A percentile compares a stretch with the other conserved stretches of the same genome.
Conservation (phyloP, 37 sponge, comb jelly and placozoan genomes). For the Spongilla lacustris region DNA sequence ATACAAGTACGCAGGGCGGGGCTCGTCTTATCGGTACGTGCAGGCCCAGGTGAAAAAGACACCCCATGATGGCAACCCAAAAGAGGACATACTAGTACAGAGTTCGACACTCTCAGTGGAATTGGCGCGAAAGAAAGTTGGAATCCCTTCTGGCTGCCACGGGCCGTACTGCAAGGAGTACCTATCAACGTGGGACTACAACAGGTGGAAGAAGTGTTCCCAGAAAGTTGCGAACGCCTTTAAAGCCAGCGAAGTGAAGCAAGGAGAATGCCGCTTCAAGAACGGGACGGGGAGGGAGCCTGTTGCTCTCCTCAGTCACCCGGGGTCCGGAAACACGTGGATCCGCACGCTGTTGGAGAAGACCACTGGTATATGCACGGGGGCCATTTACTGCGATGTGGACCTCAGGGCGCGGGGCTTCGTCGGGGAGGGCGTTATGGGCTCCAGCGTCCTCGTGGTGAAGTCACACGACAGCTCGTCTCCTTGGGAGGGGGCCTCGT, state of each 20-base stretch:
- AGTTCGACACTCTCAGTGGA: background rate
- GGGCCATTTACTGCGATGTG: slow-evolving; percentile 51
- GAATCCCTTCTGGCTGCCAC: background rate
- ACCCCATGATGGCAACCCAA: background rate
- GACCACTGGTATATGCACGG: slow-evolving; percentile 57
- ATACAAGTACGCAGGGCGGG: background rate
- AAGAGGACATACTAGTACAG: background rate
- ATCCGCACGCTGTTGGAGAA: slow-evolving; percentile 48
- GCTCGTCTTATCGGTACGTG: background rate
- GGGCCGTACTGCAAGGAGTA: background rate
- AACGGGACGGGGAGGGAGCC: slow-evolving; percentile 14
- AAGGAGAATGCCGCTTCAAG: slow-evolving; percentile 35
- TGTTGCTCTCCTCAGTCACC: slow-evolving; percentile 54
- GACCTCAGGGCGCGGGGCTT: slow-evolving; percentile 27
- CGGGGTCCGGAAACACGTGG: slow-evolving; percentile 76
- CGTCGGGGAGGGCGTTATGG: slow-evolving; percentile 44
- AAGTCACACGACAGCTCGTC: slow-evolving; percentile 45
- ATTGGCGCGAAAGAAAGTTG: background rate
- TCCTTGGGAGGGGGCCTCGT: slow-evolving; percentile 18
- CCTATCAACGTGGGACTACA: background rate
- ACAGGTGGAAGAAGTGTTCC: background rate
- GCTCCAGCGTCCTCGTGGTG: slow-evolving; percentile 38
- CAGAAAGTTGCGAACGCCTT: background rate
- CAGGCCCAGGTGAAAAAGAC: background rate
- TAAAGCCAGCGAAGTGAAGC: background rate